phyloP scores from a whole-genome alignment of 2,888 invertebrate species.

The Fragum whitleyi region DNA sequence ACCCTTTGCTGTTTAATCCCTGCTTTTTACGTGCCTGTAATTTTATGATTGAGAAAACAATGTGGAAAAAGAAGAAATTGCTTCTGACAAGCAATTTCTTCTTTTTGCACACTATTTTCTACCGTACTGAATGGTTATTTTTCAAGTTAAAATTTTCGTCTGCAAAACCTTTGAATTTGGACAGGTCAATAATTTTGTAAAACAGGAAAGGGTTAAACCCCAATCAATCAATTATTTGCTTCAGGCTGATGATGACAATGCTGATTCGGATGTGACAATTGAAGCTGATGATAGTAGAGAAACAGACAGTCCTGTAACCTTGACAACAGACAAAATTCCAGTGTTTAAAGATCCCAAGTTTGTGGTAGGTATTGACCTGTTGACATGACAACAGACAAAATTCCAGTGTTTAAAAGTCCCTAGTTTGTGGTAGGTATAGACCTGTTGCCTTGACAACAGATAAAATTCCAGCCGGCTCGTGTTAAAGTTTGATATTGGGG shows the following conservation, averaged over 20 bases:
- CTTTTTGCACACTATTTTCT: too few relatives aligned
- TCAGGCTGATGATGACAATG: constrained; percentile 34
- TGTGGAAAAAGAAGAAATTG: too few relatives aligned
- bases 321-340: constrained; percentile 76
- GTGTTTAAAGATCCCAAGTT: constrained; percentile 85
- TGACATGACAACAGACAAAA: constrained; percentile 72
- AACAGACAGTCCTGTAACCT: constrained; percentile 57
- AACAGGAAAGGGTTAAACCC: too few relatives aligned
- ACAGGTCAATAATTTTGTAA: too few relatives aligned
- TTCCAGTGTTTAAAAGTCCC: constrained; percentile 85
- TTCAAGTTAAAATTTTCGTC: too few relatives aligned
- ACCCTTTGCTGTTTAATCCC: too few relatives aligned
- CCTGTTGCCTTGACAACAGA: constrained; percentile 62
- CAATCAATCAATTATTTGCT: constrained; percentile 25
- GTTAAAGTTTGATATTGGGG: too few relatives aligned
- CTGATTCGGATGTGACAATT: constrained; percentile 41
- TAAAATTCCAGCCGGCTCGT: constrained; percentile 79
- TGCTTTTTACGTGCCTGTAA: too few relatives aligned
- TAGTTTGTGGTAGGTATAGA: constrained; percentile 84
- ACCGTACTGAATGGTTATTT: too few relatives aligned
- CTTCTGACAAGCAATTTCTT: too few relatives aligned
- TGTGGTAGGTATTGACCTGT: constrained; percentile 81
- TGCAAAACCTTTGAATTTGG: too few relatives aligned
- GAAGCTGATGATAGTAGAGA: constrained; percentile 53
- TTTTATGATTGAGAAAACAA: too few relatives aligned